Evolutionary conservation across 2,797 vertebrate species (phyloP).

Genomic region (Hemibagrus guttatus): DNA sequence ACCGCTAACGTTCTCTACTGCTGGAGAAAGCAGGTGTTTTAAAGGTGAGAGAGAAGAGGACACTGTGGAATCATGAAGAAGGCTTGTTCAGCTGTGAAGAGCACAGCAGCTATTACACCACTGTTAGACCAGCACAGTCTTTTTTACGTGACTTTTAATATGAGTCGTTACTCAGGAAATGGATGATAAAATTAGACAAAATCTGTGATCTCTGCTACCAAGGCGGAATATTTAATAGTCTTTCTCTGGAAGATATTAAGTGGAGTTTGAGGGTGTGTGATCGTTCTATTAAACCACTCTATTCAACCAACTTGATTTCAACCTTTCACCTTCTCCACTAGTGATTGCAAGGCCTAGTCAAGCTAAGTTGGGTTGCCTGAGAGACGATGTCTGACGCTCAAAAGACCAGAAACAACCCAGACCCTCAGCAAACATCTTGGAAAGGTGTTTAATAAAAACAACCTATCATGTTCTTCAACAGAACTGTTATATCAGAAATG

Average conservation of each 20-base stretch:
- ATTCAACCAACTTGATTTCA: not conserved
- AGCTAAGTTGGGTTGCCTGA: no score
- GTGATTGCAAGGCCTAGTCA: not conserved
- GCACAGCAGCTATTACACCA: conserved; percentile 18
- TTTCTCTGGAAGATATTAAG: not conserved
- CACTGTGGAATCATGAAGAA: conserved; percentile 34
- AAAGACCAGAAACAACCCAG: no score
- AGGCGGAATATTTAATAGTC: not conserved
- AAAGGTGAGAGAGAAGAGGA: conserved; percentile 30
- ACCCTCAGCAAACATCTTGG: no score
- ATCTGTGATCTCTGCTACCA: not conserved
- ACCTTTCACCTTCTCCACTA: not conserved
- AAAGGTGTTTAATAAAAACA: no score
- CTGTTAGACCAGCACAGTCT: not conserved
- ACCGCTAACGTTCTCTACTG: conserved; percentile 17
- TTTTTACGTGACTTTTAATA: not conserved
- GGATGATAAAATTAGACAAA: conserved; percentile 19
- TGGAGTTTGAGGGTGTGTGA: not conserved
- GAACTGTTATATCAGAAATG: not conserved
- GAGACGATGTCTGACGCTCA: no score
- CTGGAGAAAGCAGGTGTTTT: conserved; percentile 41
- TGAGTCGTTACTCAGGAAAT: conserved; percentile 12
- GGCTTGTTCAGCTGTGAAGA: conserved; percentile 24
- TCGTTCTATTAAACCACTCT: no score
- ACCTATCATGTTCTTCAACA: no score